Percentiles rank a stretch among this genome's conserved stretches.
phyloP scores from a whole-genome alignment of 2,113 vertebrate species.

The Vulpes vulpes region DNA sequence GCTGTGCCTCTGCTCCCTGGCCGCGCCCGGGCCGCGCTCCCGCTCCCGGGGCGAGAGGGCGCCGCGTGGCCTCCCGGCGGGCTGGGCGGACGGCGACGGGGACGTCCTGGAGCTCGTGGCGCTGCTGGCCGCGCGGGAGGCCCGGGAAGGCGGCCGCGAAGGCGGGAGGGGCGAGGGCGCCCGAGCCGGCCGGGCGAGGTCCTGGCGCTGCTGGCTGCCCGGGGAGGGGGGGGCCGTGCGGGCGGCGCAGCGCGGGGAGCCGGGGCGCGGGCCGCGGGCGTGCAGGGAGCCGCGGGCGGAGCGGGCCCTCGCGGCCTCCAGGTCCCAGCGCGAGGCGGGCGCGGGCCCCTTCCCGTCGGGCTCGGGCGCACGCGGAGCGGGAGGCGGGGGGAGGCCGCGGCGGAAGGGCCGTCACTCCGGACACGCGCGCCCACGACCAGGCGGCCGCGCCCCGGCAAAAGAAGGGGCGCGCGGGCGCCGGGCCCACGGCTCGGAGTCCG shows the following conservation, averaged over 20 bases:
- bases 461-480: not conserved
- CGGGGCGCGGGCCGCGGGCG: not conserved
- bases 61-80: not conserved
- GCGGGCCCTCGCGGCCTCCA: not conserved
- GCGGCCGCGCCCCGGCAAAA: not conserved
- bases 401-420: not conserved
- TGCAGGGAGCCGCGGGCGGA: slow-evolving; percentile 55
- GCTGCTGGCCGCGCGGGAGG: slow-evolving; percentile 28
- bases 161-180: not conserved
- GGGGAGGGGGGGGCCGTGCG: not conserved
- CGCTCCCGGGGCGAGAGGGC: not conserved
- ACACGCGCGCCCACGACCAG: not conserved
- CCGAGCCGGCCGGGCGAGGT: not conserved
- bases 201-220: slow-evolving; percentile 15
- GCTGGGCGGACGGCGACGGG: not conserved
- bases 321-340: not conserved
- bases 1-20: not conserved
- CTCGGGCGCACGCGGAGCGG: not conserved
- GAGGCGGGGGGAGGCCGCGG: not conserved
- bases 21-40: not conserved
- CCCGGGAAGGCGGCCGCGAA: not conserved
- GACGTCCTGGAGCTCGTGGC: slow-evolving; percentile 61
- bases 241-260: slow-evolving; percentile 5
- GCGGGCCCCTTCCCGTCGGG: not conserved
- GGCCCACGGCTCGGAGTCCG: not conserved